These are phyloP conservation scores for Caenorhabditis auriculariae DNA, from an alignment of 2,888 invertebrate genomes.

Conservation along the genomic window DNA sequence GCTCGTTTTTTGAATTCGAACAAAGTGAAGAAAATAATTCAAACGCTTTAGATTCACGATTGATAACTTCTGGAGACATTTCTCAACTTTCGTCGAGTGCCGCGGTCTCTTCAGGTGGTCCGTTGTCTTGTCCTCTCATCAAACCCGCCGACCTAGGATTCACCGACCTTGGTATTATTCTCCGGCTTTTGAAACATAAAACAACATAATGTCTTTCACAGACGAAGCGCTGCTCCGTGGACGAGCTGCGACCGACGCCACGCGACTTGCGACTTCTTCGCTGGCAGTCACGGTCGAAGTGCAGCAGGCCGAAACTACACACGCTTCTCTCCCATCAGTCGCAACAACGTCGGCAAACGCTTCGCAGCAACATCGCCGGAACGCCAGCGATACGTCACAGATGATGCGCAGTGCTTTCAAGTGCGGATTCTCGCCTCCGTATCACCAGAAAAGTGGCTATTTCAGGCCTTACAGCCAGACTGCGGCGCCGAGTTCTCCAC, in stretches of 20 bases:
- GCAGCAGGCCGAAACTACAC: too few relatives aligned
- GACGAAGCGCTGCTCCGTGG: neutral
- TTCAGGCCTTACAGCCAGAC: constrained; percentile 40
- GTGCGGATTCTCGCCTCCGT: constrained; percentile 12
- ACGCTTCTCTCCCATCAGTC: constrained; percentile 3
- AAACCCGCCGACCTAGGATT: constrained; percentile 36
- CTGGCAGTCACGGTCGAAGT: too few relatives aligned
- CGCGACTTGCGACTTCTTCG: constrained; percentile 4
- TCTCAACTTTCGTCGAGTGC: too few relatives aligned
- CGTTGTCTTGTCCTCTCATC: constrained; percentile 24
- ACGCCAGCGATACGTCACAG: constrained; percentile 34
- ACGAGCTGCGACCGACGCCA: constrained; percentile 2
- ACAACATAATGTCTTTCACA: neutral
- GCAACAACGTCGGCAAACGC: constrained; percentile 1
- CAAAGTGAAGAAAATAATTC: too few relatives aligned
- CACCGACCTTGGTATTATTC: constrained; percentile 35
- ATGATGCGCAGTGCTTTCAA: constrained; percentile 42
- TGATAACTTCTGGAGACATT: too few relatives aligned
- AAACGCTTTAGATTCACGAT: too few relatives aligned
- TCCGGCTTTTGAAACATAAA: neutral
- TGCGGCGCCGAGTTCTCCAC: constrained; percentile 6
- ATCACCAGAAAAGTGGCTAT: neutral
- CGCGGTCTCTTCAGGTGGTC: too few relatives aligned
- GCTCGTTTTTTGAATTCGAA: too few relatives aligned
- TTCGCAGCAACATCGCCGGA: constrained; percentile 26